phyloP scores from a whole-genome alignment of 2,113 vertebrate species.

The Apteryx mantelli region DNA sequence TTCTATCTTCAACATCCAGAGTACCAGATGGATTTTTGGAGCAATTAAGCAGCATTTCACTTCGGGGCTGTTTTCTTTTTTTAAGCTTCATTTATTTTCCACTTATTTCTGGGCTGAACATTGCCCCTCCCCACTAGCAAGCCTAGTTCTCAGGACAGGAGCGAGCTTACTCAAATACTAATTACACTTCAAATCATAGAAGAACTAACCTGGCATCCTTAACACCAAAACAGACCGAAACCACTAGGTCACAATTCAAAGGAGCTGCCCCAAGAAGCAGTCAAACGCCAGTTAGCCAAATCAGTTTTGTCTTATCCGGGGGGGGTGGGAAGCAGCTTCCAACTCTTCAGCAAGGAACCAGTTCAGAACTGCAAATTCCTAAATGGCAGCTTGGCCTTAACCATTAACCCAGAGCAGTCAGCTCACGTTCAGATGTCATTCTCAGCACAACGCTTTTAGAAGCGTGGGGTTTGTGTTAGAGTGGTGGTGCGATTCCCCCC shows the following conservation, averaged over 20 bases:
- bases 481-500: rapidly evolving
- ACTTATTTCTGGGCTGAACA: slow-evolving; percentile 3
- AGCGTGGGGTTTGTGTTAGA: rapidly evolving
- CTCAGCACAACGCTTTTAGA: not conserved
- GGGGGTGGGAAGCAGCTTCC: not conserved
- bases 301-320: not conserved
- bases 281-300: not conserved
- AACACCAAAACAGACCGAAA: not conserved
- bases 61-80: not conserved
- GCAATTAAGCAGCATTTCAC: slow-evolving; percentile 21
- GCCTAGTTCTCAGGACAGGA: not conserved
- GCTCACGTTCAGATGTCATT: not conserved
- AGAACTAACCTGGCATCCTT: not conserved
- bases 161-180: not conserved
- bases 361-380: not conserved
- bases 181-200: not conserved
- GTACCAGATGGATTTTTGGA: not conserved
- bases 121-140: not conserved
- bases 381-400: not conserved
- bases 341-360: not conserved
- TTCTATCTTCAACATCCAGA: not conserved
- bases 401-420: rapidly evolving
- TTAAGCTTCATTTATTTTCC: slow-evolving; percentile 6
- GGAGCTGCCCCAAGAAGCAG: not conserved
- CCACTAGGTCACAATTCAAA: not conserved